Evolutionary conservation across 2,888 invertebrate species (phyloP).

Genomic region (Pterostichus niger): DNA sequence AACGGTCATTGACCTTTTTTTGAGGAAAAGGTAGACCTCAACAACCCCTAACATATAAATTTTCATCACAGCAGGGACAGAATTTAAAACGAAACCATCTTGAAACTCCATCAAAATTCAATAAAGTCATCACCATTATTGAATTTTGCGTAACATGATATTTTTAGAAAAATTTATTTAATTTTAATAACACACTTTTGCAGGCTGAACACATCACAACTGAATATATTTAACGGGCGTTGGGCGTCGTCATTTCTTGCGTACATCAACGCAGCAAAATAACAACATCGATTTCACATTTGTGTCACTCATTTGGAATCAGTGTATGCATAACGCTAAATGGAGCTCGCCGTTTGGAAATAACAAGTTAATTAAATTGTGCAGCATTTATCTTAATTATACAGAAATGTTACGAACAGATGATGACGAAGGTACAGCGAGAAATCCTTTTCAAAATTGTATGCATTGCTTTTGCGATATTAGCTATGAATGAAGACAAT

Average conservation of each 20-base stretch:
- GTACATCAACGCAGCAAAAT: neutral
- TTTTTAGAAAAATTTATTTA: constrained; percentile 46
- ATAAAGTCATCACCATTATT: constrained; percentile 32
- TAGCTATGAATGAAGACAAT: too few relatives aligned
- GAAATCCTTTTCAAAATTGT: constrained; percentile 43
- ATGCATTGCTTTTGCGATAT: neutral
- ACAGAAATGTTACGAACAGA: constrained; percentile 56
- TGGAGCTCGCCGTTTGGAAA: constrained; percentile 47
- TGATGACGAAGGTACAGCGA: constrained; percentile 60
- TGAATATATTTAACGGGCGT: neutral
- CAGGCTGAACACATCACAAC: constrained; percentile 15
- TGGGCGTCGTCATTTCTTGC: constrained; percentile 25
- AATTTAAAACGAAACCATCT: constrained; percentile 26
- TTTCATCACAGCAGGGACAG: constrained; percentile 1
- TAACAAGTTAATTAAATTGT: constrained; percentile 65
- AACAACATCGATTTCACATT: constrained; percentile 64
- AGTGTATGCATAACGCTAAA: constrained; percentile 44
- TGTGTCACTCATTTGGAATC: constrained; percentile 59
- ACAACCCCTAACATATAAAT: neutral
- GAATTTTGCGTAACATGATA: constrained; percentile 23
- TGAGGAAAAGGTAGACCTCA: too few relatives aligned
- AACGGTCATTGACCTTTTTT: too few relatives aligned
- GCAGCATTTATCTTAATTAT: constrained; percentile 65
- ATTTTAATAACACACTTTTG: constrained; percentile 35
- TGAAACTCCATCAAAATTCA: constrained; percentile 41